phyloP scores from a whole-genome alignment of 2,113 vertebrate species.

The Zingel zingel region DNA sequence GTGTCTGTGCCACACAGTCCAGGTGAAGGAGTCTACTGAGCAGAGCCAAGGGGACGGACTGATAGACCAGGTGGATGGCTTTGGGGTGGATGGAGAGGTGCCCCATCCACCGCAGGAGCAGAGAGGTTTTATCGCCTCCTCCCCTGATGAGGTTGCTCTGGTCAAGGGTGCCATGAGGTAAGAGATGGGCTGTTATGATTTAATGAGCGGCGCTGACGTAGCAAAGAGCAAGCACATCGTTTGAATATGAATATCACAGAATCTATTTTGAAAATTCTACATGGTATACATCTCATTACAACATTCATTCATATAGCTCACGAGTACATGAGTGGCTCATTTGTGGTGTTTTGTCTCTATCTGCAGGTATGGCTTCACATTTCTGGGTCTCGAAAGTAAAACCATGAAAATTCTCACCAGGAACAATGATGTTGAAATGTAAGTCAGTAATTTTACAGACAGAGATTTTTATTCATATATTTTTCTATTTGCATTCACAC shows the following conservation, averaged over 20 bases:
- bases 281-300: not conserved
- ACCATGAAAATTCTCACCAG: conserved; percentile 92
- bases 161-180: conserved; percentile 96
- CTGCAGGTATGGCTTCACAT: conserved; percentile 96
- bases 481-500: not conserved
- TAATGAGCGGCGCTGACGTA: not conserved
- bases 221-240: not conserved
- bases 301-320: not conserved
- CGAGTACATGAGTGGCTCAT: not conserved
- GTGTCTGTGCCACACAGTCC: conserved; percentile 96
- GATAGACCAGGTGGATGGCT: conserved; percentile 63
- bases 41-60: conserved; percentile 59
- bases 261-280: not conserved
- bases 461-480: not conserved
- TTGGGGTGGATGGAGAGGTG: conserved; percentile 48
- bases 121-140: conserved; percentile 91
- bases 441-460: conserved; percentile 72
- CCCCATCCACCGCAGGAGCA: conserved; percentile 40
- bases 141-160: conserved; percentile 95
- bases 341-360: conserved; percentile 77
- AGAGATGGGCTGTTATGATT: conserved; percentile 47
- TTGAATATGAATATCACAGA: conserved; percentile 1
- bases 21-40: conserved; percentile 88
- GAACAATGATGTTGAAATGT: conserved; percentile 92
- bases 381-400: conserved; percentile 91